phyloP scores from a whole-genome alignment of 2,113 vertebrate genomes.

The Xiphophorus couchianus region DNA sequence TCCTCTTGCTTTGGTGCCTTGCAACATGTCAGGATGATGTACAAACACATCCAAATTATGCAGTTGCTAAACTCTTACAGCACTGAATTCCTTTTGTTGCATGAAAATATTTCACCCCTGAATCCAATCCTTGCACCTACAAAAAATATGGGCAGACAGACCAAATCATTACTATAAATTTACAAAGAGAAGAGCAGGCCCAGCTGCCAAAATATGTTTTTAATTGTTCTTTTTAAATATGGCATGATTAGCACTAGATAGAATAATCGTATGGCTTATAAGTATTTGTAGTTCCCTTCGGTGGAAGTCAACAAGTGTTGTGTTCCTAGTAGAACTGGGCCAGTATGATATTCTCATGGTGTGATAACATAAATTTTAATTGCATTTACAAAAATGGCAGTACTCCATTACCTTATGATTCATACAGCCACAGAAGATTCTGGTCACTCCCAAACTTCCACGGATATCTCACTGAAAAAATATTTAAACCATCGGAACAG shows the following conservation, averaged over 20 bases:
- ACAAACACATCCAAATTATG: neutral
- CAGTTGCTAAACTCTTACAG: neutral
- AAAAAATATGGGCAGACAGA: neutral
- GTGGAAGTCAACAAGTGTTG: too few species aligned
- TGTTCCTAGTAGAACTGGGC: too few species aligned
- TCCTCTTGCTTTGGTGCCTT: slow-evolving; percentile 22
- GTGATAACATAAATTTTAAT: too few species aligned
- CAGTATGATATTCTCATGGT: too few species aligned
- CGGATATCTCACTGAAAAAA: neutral
- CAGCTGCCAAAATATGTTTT: neutral
- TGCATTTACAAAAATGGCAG: too few species aligned
- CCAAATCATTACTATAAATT: neutral
- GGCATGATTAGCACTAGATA: neutral
- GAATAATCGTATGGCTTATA: neutral
- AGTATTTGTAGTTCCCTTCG: too few species aligned
- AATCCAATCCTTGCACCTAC: neutral
- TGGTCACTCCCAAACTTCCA: too few species aligned
- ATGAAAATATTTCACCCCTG: neutral
- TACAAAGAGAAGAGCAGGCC: neutral
- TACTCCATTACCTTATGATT: neutral
- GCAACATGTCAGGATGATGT: slow-evolving; percentile 30
- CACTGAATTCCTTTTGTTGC: neutral
- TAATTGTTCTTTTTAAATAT: neutral
- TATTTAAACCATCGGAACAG: neutral
- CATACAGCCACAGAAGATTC: neutral